Evolutionary conservation across 2,888 invertebrate species (phyloP).

Genomic region (Proisotoma minuta): DNA sequence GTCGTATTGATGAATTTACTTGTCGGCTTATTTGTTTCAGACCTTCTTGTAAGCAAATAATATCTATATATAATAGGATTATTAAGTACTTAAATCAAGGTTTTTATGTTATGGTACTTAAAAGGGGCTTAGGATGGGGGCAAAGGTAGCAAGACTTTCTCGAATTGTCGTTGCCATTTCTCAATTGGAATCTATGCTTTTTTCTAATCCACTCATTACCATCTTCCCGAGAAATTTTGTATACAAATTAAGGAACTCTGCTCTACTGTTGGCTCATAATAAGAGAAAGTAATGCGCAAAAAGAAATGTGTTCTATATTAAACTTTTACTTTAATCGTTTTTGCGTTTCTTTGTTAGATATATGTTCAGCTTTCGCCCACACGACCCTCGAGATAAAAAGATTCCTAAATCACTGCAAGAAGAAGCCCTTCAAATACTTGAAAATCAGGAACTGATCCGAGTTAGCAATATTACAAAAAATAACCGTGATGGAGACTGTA

Average conservation of each 20-base stretch:
- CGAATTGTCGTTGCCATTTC: slow-evolving; percentile 76
- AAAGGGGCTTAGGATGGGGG: slow-evolving; percentile 54
- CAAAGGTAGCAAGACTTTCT: slow-evolving; percentile 71
- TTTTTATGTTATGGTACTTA: slow-evolving; percentile 52
- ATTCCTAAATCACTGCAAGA: slow-evolving; percentile 68
- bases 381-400: slow-evolving; percentile 73
- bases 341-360: background rate
- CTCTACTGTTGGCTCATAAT: slow-evolving; percentile 69
- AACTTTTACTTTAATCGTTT: background rate
- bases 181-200: slow-evolving; percentile 73
- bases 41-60: no score
- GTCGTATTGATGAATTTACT: slow-evolving; percentile 76
- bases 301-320: background rate
- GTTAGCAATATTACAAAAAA: background rate
- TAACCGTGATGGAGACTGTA: background rate
- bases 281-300: slow-evolving; percentile 55
- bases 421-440: slow-evolving; percentile 65
- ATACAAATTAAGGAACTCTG: slow-evolving; percentile 65
- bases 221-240: slow-evolving; percentile 61
- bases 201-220: slow-evolving; percentile 66
- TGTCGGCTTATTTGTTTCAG: slow-evolving; percentile 79
- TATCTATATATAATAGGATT: no score
- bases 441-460: background rate
- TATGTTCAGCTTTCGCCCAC: slow-evolving; percentile 55
- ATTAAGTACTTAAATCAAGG: background rate